Conservation (phyloP, 2,113 vertebrate species). For the Gopherus evgoodei region DNA sequence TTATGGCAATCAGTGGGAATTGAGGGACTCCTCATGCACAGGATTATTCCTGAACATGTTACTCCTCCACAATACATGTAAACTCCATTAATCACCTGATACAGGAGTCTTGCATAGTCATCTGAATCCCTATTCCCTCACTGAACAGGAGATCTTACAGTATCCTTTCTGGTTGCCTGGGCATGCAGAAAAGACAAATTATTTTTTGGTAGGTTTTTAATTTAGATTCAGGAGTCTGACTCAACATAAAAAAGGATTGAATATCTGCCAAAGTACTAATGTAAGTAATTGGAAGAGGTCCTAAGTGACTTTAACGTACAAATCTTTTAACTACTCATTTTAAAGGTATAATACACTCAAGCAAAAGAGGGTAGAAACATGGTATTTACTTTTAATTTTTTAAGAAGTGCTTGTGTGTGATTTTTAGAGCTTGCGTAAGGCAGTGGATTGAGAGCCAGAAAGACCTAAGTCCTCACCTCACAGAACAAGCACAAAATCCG, state of each 20-base stretch:
- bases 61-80: neutral
- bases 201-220: conserved; percentile 39
- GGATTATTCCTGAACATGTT: fast-evolving
- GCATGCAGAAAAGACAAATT: conserved; percentile 4
- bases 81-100: neutral
- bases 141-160: fast-evolving
- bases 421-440: neutral
- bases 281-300: conserved; percentile 60
- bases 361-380: neutral
- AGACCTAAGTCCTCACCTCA: neutral
- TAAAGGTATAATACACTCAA: neutral
- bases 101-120: neutral
- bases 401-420: neutral
- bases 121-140: neutral
- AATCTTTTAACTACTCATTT: conserved; percentile 61
- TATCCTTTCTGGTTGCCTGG: neutral
- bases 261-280: conserved; percentile 61
- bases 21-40: fast-evolving
- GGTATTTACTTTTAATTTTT: neutral
- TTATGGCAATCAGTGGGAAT: fast-evolving
- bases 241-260: conserved; percentile 43
- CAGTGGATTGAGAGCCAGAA: neutral
- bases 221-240: conserved; percentile 10
- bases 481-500: neutral
- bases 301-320: conserved; percentile 59